Conservation (phyloP, 53 echinoderm and acorn worm genomes). For the Zoroaster sp. region DNA sequence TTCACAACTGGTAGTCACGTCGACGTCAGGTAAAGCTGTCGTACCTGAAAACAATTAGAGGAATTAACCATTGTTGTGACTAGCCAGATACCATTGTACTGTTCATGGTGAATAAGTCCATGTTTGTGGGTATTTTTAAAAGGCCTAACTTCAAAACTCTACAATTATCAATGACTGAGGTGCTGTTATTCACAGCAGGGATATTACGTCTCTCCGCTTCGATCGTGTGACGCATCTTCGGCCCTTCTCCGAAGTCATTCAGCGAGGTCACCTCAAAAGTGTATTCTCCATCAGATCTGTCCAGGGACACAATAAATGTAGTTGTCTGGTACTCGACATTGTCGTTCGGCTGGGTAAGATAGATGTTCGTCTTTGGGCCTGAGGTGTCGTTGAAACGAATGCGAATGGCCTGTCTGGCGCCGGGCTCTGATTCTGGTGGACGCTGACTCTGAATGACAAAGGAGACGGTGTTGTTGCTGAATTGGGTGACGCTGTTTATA, state of each 20-base stretch:
- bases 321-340: background rate
- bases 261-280: background rate
- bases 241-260: conserved; percentile 24
- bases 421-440: background rate
- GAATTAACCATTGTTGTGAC: too few relatives aligned
- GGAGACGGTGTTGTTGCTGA: background rate
- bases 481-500: background rate
- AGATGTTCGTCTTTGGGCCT: background rate
- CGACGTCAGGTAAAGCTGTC: background rate
- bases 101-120: too few relatives aligned
- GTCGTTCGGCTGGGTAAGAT: background rate
- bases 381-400: background rate
- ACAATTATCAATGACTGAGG: background rate
- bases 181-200: background rate
- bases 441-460: background rate
- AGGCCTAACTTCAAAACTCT: too few relatives aligned
- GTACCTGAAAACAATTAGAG: background rate
- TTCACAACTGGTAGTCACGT: background rate
- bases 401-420: background rate
- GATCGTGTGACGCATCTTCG: background rate
- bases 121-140: too few relatives aligned
- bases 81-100: too few relatives aligned
- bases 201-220: background rate
- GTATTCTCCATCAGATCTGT: background rate
- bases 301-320: background rate